phyloP scores from a whole-genome alignment of 2,797 vertebrate genomes.

The Eospalax fontanierii region DNA sequence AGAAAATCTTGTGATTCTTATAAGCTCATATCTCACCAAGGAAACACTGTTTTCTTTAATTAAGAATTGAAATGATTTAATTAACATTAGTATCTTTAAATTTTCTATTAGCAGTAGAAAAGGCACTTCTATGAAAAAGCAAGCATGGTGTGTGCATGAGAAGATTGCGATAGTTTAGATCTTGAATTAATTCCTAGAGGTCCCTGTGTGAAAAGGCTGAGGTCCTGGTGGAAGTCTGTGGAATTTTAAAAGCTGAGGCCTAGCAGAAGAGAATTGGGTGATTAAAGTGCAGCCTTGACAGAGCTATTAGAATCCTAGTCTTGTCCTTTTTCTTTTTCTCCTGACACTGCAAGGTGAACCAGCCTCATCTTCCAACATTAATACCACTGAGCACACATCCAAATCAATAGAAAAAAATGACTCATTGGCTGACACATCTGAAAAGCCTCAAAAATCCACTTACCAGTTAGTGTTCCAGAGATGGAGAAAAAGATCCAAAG shows the following conservation, averaged over 20 bases:
- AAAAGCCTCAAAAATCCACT: neutral
- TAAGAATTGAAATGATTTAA: neutral
- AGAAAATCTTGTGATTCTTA: constrained; percentile 8
- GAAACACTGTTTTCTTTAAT: neutral
- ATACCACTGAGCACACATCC: too few species aligned
- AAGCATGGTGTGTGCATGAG: neutral
- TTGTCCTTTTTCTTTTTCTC: neutral
- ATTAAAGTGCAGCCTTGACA: neutral
- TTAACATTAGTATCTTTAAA: neutral
- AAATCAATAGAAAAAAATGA: neutral
- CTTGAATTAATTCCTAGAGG: neutral
- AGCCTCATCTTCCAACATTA: too few species aligned
- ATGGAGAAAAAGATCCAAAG: too few species aligned
- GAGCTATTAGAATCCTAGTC: neutral
- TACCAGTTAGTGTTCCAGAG: neutral
- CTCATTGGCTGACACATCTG: neutral
- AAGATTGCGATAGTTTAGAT: neutral
- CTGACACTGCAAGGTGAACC: neutral
- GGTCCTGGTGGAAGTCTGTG: neutral
- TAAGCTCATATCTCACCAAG: neutral
- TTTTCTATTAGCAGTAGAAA: constrained; percentile 3
- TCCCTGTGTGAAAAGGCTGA: neutral
- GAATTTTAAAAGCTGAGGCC: neutral
- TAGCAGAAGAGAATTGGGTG: neutral
- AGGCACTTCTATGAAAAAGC: neutral